Percentiles rank a stretch among this genome's conserved stretches.
phyloP scores from a whole-genome alignment of 2,797 vertebrate genomes.

The Xenopus petersii region DNA sequence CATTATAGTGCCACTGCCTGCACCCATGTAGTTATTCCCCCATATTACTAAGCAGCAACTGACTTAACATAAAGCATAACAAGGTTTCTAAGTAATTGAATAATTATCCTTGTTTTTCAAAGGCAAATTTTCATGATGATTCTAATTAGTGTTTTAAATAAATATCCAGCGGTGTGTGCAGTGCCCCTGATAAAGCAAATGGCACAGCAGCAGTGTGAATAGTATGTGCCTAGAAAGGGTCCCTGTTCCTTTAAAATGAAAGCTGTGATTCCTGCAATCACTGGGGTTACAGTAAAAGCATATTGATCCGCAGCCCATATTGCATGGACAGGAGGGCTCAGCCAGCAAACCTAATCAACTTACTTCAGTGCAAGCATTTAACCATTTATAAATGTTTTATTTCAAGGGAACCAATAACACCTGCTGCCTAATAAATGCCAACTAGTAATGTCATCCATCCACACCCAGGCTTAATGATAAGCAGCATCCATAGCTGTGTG shows the following conservation, averaged over 20 bases:
- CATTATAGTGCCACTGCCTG: too few relatives aligned
- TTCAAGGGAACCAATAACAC: constrained; percentile 61
- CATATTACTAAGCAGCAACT: too few relatives aligned
- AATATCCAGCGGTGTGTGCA: neutral
- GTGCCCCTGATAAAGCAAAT: too few relatives aligned
- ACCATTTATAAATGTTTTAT: constrained; percentile 70
- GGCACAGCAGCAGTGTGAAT: neutral
- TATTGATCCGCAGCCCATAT: constrained; percentile 70
- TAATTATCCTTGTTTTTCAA: too few relatives aligned
- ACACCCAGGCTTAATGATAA: constrained; percentile 54
- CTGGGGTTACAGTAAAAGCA: constrained; percentile 69
- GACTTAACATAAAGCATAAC: too few relatives aligned
- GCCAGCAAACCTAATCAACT: constrained; percentile 54
- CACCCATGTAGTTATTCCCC: too few relatives aligned
- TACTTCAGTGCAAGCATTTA: constrained; percentile 60
- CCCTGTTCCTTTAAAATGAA: constrained; percentile 69
- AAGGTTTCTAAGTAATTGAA: too few relatives aligned
- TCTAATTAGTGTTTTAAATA: too few relatives aligned
- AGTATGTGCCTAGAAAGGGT: constrained; percentile 36
- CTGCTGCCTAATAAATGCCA: constrained; percentile 63
- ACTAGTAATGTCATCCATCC: constrained; percentile 47
- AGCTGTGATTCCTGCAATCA: constrained; percentile 70
- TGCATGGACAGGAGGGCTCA: constrained; percentile 60
- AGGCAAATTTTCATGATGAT: too few relatives aligned
- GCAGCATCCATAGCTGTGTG: constrained; percentile 55